Percentiles rank a stretch among this genome's conserved stretches.
phyloP scores from a whole-genome alignment of 2,797 vertebrate species.

The Glyptemys insculpta region DNA sequence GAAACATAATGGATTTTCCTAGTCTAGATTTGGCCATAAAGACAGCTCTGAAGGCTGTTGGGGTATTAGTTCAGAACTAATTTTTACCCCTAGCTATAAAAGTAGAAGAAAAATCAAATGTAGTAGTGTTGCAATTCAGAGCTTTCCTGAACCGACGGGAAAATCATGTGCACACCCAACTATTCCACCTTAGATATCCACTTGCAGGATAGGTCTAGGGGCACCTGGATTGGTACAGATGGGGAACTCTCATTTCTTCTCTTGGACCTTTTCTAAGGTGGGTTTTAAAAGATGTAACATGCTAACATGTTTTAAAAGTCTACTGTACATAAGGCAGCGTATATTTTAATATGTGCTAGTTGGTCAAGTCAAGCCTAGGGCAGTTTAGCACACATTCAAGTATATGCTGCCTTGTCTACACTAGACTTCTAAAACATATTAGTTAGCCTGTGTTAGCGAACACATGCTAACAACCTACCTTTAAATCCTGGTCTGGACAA shows the following conservation, averaged over 20 bases:
- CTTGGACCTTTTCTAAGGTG: neutral
- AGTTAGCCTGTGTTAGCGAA: neutral
- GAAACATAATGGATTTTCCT: neutral
- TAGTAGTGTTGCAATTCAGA: neutral
- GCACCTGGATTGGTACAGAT: neutral
- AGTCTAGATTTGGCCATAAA: neutral
- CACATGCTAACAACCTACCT: neutral
- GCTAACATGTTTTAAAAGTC: neutral
- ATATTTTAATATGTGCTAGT: conserved; percentile 3
- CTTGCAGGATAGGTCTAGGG: neutral
- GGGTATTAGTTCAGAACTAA: neutral
- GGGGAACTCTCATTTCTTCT: neutral
- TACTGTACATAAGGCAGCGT: neutral
- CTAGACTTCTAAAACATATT: neutral
- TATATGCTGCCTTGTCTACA: neutral
- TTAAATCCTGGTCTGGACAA: neutral
- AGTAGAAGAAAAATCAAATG: conserved; percentile 1
- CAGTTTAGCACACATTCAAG: neutral
- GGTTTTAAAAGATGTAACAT: neutral
- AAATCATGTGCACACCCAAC: neutral
- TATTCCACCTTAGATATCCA: conserved; percentile 7
- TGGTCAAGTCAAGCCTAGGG: neutral
- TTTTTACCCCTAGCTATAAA: neutral
- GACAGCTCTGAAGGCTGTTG: neutral
- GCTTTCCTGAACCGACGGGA: neutral